Conservation (phyloP, 2,113 vertebrate species). For the Tyto alba region DNA sequence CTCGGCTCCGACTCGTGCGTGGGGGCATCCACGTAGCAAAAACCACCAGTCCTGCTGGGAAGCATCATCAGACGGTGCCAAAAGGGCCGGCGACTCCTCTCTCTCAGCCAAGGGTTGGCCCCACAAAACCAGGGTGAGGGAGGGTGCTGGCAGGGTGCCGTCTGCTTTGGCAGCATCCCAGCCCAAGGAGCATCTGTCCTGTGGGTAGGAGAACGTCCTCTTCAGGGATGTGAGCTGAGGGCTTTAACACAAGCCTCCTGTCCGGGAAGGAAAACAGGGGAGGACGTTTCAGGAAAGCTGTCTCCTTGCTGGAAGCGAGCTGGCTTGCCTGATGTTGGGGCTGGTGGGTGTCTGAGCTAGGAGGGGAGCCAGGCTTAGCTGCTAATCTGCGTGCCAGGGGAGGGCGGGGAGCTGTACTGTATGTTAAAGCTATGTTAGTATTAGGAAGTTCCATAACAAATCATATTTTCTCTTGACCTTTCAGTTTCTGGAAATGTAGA, state of each 20-base stretch:
- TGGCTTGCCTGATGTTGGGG: not conserved
- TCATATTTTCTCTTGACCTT: constrained; percentile 42
- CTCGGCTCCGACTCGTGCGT: fast-evolving
- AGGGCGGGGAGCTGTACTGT: not conserved
- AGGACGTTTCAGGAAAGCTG: not conserved
- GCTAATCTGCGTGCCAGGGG: not conserved
- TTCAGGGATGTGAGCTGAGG: not conserved
- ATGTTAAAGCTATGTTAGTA: not conserved
- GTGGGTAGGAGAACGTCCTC: not conserved
- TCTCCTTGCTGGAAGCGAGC: not conserved
- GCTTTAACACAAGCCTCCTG: not conserved
- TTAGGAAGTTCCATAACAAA: constrained; percentile 22
- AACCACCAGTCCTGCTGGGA: not conserved
- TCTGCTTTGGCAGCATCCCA: not conserved
- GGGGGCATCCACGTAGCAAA: not conserved
- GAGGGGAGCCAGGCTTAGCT: not conserved
- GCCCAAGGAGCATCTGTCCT: not conserved
- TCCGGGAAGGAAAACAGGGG: not conserved
- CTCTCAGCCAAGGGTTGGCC: not conserved
- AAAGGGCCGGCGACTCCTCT: not conserved
- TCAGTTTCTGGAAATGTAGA: constrained; percentile 30
- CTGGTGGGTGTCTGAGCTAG: not conserved
- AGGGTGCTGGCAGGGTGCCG: fast-evolving
- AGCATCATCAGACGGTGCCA: not conserved
- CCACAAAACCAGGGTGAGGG: not conserved